A percentile compares a stretch with the other conserved stretches of the same genome.
phyloP scores from a whole-genome alignment of 2,888 invertebrate species.

The Xylocampa areola region DNA sequence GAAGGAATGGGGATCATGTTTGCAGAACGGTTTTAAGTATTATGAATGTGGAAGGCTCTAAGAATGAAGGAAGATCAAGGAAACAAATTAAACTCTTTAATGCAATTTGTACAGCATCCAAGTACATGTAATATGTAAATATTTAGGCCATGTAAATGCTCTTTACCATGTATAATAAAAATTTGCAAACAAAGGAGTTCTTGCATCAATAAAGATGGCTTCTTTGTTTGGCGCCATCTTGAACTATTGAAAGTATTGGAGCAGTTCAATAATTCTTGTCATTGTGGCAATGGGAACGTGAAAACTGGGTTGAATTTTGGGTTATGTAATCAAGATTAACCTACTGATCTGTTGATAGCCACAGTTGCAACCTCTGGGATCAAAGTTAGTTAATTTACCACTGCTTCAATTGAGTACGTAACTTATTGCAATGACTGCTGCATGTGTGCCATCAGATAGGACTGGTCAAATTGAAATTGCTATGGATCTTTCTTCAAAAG shows the following conservation, averaged over 20 bases:
- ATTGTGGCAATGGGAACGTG: conserved; percentile 27
- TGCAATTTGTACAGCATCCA: background rate
- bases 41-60: too few species aligned
- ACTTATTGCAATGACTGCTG: too few species aligned
- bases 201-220: conserved; percentile 41
- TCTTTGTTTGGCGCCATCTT: conserved; percentile 47
- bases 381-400: too few species aligned
- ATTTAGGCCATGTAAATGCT: conserved; percentile 56
- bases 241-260: conserved; percentile 47
- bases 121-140: conserved; percentile 35
- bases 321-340: background rate
- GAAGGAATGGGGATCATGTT: too few species aligned
- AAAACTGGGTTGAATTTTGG: conserved; percentile 3
- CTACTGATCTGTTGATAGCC: too few species aligned
- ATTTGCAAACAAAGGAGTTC: conserved; percentile 58
- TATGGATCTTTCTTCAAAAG: too few species aligned
- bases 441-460: too few species aligned
- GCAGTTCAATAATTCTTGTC: conserved; percentile 40
- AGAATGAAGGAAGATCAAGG: too few species aligned
- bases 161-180: conserved; percentile 51
- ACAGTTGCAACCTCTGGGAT: too few species aligned
- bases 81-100: conserved; percentile 8
- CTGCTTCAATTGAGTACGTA: too few species aligned
- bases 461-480: too few species aligned
- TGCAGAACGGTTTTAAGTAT: too few species aligned